These are phyloP conservation scores for Phalangium opilio DNA, from an alignment of 2,888 invertebrate genomes.

Conservation along the genomic window DNA sequence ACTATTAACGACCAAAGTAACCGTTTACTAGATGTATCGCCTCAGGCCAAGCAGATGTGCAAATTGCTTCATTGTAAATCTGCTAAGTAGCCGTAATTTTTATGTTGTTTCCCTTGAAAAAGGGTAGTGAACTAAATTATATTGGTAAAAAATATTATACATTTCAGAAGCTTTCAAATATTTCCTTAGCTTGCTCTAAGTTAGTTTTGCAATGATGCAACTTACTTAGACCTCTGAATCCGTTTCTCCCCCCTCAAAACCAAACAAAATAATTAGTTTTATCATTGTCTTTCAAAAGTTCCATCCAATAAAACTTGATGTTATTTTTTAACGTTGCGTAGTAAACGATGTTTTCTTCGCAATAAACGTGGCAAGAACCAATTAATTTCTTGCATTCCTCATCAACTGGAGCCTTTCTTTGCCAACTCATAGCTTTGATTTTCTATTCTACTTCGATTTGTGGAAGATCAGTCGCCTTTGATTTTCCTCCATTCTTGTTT, in stretches of 20 bases:
- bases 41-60: too few relatives aligned
- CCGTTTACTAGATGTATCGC: too few relatives aligned
- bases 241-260: slow-evolving; percentile 42
- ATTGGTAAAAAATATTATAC: too few relatives aligned
- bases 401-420: slow-evolving; percentile 9
- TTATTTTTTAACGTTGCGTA: slow-evolving; percentile 40
- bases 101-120: too few relatives aligned
- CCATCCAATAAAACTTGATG: slow-evolving; percentile 39
- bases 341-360: slow-evolving; percentile 30
- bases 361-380: slow-evolving; percentile 6
- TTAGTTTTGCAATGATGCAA: slow-evolving; percentile 30
- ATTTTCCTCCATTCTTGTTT: too few relatives aligned
- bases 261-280: slow-evolving; percentile 32
- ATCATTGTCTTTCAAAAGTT: slow-evolving; percentile 33
- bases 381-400: slow-evolving; percentile 7
- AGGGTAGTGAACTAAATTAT: too few relatives aligned
- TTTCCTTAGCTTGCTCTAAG: slow-evolving; percentile 32
- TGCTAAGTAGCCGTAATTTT: too few relatives aligned
- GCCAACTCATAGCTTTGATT: neutral
- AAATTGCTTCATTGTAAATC: too few relatives aligned
- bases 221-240: slow-evolving; percentile 35
- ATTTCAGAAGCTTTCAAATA: slow-evolving; percentile 34
- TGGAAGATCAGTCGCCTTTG: too few relatives aligned
- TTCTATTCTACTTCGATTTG: neutral
- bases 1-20: too few relatives aligned